Conservation (phyloP, 2,113 vertebrate genomes). For the Heterotilapia buettikoferi region DNA sequence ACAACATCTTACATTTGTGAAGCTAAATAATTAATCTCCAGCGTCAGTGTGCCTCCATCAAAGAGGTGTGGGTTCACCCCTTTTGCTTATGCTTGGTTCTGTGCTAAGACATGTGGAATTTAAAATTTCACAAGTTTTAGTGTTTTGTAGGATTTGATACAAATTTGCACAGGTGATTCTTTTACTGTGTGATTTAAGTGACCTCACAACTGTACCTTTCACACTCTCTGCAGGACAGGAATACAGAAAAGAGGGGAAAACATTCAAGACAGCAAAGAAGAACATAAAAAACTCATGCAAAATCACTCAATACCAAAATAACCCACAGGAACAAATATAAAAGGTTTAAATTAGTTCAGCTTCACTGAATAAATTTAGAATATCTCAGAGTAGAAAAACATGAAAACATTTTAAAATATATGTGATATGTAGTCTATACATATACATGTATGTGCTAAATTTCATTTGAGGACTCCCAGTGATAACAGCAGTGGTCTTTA, state of each 20-base stretch:
- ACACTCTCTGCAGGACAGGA: constrained; percentile 29
- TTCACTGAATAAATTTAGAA: neutral
- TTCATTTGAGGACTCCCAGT: neutral
- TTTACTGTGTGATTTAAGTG: neutral
- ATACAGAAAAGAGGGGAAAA: neutral
- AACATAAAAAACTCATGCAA: neutral
- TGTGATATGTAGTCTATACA: neutral
- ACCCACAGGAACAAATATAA: neutral
- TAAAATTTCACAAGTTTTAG: neutral
- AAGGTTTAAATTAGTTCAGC: neutral
- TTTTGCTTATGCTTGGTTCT: neutral
- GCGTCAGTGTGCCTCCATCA: neutral
- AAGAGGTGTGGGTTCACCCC: neutral
- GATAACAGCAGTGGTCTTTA: constrained; percentile 28
- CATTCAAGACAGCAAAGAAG: neutral
- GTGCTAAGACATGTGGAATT: neutral
- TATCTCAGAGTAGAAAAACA: neutral
- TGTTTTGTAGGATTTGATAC: neutral
- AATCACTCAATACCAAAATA: neutral
- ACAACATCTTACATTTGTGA: constrained; percentile 1
- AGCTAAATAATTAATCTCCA: neutral
- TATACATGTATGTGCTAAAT: neutral
- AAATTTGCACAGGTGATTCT: neutral
- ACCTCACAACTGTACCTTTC: constrained; percentile 18
- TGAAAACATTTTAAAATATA: neutral